Evolutionary conservation across 2,113 vertebrate genomes (phyloP).

Genomic region (Cairina moschata): DNA sequence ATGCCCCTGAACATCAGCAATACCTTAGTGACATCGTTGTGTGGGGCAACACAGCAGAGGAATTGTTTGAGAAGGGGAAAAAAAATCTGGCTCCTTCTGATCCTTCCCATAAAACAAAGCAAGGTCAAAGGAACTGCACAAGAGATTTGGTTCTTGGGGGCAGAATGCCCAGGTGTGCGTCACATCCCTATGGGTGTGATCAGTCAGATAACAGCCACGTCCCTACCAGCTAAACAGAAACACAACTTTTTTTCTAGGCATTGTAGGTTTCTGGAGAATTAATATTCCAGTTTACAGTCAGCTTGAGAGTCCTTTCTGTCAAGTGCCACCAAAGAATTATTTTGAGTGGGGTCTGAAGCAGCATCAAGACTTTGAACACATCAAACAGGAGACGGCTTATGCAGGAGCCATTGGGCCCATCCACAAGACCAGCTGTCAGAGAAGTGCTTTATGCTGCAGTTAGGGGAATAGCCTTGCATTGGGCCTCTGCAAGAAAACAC

Average conservation of each 20-base stretch:
- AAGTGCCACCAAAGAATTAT: background rate
- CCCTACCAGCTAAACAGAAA: background rate
- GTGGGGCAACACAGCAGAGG: background rate
- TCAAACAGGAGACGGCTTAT: background rate
- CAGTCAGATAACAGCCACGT: background rate
- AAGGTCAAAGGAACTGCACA: background rate
- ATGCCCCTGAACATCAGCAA: background rate
- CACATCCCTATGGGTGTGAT: background rate
- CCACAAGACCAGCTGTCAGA: background rate
- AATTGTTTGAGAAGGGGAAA: background rate
- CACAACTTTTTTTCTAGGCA: background rate
- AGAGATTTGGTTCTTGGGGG: background rate
- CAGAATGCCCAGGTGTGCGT: background rate
- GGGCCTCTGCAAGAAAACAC: background rate
- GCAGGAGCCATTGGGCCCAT: background rate
- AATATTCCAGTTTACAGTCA: background rate
- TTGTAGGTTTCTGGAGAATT: background rate
- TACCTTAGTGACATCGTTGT: background rate
- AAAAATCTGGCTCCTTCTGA: background rate
- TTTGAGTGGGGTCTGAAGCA: background rate
- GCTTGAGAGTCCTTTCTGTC: background rate
- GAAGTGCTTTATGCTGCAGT: background rate
- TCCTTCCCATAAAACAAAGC: background rate
- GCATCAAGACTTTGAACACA: background rate
- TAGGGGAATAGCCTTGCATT: background rate